Evolutionary conservation across 1,140 invertebrate genomes (phyloP), one percentile per base, ranked within the genome.

Genomic region (Eurosta solidaginis): DNA sequence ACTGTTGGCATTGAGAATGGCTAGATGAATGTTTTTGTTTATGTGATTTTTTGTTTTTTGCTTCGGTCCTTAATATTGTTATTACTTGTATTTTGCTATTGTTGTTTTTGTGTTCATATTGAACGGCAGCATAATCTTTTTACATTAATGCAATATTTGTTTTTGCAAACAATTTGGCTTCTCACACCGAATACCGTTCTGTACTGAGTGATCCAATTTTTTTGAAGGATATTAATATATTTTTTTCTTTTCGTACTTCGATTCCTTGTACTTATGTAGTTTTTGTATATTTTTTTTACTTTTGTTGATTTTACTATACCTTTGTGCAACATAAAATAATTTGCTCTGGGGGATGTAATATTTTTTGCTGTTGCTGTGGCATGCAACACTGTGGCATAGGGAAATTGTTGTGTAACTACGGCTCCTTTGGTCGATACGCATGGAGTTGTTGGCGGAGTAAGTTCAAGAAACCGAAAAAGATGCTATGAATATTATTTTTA

Each of bases 311-410:
- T 84, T 84, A 85, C 84, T 83, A 85, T 85, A 85, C 84, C 84
- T 85, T 85, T 85, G 84, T 85, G 84, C 84, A 85, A 85, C 84
- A 81, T 85, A 85, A 85, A 85, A 85, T 85, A 85, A 85, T 85
- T n/a, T 85, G 84, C 84, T 81, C 81, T 82, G 80, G 84, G 84
- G 78, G 76, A 81, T 83, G 84, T 85, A 85, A 85, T 85, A 83
- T 83, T 83, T 77, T 47, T n/a, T n/a, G n/a, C n/a, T n/a, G n/a
- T n/a, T 68, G 59, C 59, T 74, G 73, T 74, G 25, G 40, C 73
- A 74, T 74, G 17, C 73, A 25, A 68, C 33, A 68, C 59, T 68
- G 59, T 40, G 59, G 59, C 59, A 68, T 40, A 33, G 36, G n/a
- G 33, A 36, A 40, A 1, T 20, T 47, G 45, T 17, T 47, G 45